Percentiles rank a stretch among this genome's conserved stretches.
Evolutionary conservation across 2,888 invertebrate genomes (phyloP).

Genomic region (Itoplectis maculator): DNA sequence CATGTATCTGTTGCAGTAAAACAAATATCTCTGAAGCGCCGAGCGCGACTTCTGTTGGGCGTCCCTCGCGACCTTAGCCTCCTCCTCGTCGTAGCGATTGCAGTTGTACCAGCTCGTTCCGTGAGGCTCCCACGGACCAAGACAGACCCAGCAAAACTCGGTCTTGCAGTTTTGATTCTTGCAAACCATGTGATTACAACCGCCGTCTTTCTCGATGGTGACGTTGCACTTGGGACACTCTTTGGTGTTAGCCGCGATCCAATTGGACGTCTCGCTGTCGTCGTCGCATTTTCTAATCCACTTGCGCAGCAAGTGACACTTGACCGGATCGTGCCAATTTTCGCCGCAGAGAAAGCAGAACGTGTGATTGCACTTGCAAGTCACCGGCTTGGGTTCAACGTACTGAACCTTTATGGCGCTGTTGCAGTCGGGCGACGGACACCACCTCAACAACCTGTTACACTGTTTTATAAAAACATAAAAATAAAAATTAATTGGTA

Average conservation of each 20-base stretch:
- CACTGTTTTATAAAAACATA: slow-evolving; percentile 87
- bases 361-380: slow-evolving; percentile 95
- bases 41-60: slow-evolving; percentile 97
- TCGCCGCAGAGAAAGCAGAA: slow-evolving; percentile 99
- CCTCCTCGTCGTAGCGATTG: slow-evolving; percentile 98
- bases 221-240: slow-evolving; percentile 99
- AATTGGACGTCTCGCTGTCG: slow-evolving; percentile 99
- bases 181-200: slow-evolving; percentile 99
- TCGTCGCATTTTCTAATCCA: slow-evolving; percentile 99
- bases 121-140: slow-evolving; percentile 99
- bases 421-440: slow-evolving; percentile 98
- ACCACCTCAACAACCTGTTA: slow-evolving; percentile 98
- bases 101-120: slow-evolving; percentile 99
- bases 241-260: slow-evolving; percentile 99
- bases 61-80: slow-evolving; percentile 97
- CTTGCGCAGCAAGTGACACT: slow-evolving; percentile 95
- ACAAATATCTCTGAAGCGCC: slow-evolving; percentile 97
- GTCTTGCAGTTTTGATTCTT: slow-evolving; percentile 99
- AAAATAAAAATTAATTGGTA: slow-evolving; percentile 19
- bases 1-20: slow-evolving; percentile 99
- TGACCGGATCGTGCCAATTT: slow-evolving; percentile 99
- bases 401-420: slow-evolving; percentile 97
- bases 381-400: slow-evolving; percentile 95
- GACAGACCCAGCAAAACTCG: slow-evolving; percentile 99
- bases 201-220: slow-evolving; percentile 98